A percentile compares a stretch with the other conserved stretches of the same genome.
Evolutionary conservation across 1,140 invertebrate genomes (phyloP).

Genomic region (Periplaneta americana): DNA sequence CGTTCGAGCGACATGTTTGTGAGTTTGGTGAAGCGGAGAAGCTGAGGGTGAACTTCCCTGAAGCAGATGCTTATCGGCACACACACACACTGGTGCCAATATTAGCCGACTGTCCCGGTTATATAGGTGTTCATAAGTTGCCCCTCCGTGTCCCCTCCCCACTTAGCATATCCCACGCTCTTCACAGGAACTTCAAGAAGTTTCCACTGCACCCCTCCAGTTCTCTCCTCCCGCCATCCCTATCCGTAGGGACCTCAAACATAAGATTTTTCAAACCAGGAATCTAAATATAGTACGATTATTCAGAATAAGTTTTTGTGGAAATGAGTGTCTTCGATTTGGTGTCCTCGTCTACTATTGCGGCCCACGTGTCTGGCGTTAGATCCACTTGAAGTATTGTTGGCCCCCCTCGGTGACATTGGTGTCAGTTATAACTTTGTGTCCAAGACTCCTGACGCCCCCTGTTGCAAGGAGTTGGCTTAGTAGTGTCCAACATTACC

Average conservation of each 20-base stretch:
- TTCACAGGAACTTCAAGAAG: not conserved
- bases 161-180: not conserved
- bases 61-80: not conserved
- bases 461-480: not conserved
- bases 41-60: not conserved
- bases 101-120: not conserved
- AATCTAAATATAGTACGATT: not conserved
- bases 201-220: not conserved
- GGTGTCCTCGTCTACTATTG: not conserved
- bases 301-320: not conserved
- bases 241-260: not conserved
- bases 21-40: not conserved
- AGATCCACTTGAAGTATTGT: not conserved
- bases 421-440: not conserved
- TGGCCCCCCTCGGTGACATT: not conserved
- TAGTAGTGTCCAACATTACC: too few relatives aligned
- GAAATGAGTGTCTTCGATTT: not conserved
- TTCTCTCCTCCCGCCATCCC: not conserved
- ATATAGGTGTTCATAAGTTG: not conserved
- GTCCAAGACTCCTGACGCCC: not conserved
- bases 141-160: not conserved
- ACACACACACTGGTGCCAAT: not conserved
- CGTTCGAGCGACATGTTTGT: constrained; percentile 66
- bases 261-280: not conserved
- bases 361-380: not conserved